phyloP scores from a whole-genome alignment of 2,888 invertebrate species.

The Barypeithes pellucidus region DNA sequence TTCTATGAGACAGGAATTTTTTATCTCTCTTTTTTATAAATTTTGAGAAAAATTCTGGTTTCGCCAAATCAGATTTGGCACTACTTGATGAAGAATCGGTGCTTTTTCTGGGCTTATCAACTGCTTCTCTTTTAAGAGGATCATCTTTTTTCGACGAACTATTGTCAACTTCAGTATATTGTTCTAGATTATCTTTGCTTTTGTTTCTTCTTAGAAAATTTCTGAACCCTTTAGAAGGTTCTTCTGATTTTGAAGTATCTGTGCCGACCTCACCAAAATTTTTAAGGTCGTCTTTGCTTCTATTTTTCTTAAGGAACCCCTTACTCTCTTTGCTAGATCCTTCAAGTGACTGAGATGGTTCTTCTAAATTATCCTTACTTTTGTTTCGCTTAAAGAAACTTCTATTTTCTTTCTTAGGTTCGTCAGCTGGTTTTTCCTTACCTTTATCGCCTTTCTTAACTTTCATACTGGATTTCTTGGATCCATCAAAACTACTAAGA shows the following conservation, averaged over 20 bases:
- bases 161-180: constrained; percentile 1
- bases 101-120: constrained; percentile 39
- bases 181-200: constrained; percentile 33
- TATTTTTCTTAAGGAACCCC: constrained; percentile 20
- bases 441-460: constrained; percentile 14
- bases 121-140: constrained; percentile 11
- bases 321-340: background rate
- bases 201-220: constrained; percentile 36
- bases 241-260: background rate
- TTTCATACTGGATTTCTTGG: background rate
- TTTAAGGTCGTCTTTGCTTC: constrained; percentile 34
- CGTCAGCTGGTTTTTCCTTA: constrained; percentile 8
- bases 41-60: constrained; percentile 45
- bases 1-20: constrained; percentile 46
- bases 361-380: constrained; percentile 34
- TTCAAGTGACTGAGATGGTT: background rate
- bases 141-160: background rate
- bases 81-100: constrained; percentile 44
- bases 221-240: constrained; percentile 14
- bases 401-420: constrained; percentile 2
- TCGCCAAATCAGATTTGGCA: constrained; percentile 47
- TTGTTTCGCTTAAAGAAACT: constrained; percentile 29
- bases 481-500: constrained; percentile 18
- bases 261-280: background rate
- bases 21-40: constrained; percentile 57